phyloP scores from a whole-genome alignment of 2,113 vertebrate species.

The Pluvialis apricaria region DNA sequence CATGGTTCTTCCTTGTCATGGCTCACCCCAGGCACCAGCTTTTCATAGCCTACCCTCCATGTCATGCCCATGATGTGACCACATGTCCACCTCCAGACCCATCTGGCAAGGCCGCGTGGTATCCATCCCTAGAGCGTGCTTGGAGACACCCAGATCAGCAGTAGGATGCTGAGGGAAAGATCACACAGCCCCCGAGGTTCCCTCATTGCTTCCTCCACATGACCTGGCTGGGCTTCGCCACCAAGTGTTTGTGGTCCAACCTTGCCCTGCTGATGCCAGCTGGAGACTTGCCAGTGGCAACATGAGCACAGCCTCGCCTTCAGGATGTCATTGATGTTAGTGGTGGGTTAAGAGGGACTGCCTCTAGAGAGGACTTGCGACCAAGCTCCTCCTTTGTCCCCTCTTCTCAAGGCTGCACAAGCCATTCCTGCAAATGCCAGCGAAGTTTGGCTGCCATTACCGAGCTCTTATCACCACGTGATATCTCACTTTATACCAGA shows the following conservation, averaged over 20 bases:
- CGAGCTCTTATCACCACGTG: not conserved
- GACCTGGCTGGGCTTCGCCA: no score
- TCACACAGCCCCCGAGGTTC: no score
- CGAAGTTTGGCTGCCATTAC: not conserved
- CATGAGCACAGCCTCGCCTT: not conserved
- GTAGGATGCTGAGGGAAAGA: not conserved
- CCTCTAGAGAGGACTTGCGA: not conserved
- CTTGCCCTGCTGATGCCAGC: not conserved
- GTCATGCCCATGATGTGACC: not conserved
- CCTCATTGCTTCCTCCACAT: not conserved
- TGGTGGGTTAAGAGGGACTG: not conserved
- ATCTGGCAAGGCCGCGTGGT: not conserved
- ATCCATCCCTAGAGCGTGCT: not conserved
- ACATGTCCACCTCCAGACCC: not conserved
- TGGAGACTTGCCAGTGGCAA: not conserved
- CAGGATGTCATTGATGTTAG: not conserved
- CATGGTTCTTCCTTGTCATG: not conserved
- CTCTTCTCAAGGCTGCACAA: not conserved
- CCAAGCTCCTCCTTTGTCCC: not conserved
- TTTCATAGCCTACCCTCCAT: not conserved
- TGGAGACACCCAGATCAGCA: not conserved
- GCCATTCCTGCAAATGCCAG: not conserved
- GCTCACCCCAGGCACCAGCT: not conserved
- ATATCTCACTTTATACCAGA: not conserved
- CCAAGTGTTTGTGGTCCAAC: not conserved